A percentile compares a stretch with the other conserved stretches of the same genome.
Conservation (phyloP, 2,113 vertebrate genomes). For the Dasyprocta punctata region DNA sequence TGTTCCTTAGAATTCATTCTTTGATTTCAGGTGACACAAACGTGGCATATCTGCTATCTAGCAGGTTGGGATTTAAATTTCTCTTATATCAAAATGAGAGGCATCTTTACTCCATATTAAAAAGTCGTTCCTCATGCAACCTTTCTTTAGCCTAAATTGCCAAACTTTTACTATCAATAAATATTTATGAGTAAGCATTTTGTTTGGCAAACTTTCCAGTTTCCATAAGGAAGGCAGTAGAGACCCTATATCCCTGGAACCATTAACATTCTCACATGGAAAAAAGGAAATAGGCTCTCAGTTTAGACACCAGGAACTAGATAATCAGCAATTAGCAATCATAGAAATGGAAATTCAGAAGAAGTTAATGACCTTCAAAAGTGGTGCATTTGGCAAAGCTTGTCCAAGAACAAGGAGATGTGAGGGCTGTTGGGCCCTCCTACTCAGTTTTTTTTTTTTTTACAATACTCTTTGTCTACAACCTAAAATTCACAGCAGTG, state of each 20-base stretch:
- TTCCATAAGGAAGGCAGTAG: neutral
- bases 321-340: conserved; percentile 22
- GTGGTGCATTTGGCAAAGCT: neutral
- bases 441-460: neutral
- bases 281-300: neutral
- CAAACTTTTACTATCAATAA: neutral
- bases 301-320: neutral
- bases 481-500: neutral
- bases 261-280: neutral
- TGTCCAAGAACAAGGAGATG: neutral
- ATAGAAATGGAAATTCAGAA: neutral
- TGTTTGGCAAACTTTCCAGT: neutral
- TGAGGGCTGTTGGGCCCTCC: neutral
- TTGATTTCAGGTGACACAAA: neutral
- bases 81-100: neutral
- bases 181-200: neutral
- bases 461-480: neutral
- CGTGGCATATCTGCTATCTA: neutral
- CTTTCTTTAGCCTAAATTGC: neutral
- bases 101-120: neutral
- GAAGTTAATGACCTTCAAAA: neutral
- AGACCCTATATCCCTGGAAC: neutral
- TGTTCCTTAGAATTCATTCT: neutral
- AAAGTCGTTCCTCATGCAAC: neutral
- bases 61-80: neutral